A percentile compares a stretch with the other conserved stretches of the same genome.
These are phyloP conservation scores for Cyprinodon diabolis DNA, from an alignment of 2,797 vertebrate genomes.

Conservation along the genomic window DNA sequence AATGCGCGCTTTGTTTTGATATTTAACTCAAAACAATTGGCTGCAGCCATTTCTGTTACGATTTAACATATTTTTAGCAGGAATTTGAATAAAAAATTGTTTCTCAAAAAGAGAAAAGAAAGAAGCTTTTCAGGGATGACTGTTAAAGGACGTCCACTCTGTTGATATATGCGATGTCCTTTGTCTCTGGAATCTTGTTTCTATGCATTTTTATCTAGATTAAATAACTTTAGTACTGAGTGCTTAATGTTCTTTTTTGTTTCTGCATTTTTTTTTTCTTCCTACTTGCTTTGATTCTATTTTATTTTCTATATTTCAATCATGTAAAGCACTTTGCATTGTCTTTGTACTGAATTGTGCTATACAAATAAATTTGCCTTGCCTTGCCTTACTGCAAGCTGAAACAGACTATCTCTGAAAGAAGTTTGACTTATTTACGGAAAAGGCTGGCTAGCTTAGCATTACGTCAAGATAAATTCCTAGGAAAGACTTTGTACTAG, in stretches of 20 bases:
- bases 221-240: too few species aligned
- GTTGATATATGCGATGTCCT: neutral
- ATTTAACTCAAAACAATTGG: neutral
- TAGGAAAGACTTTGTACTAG: slow-evolving; percentile 8
- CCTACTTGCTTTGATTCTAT: too few species aligned
- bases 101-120: neutral
- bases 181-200: neutral
- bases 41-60: neutral
- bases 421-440: neutral
- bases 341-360: too few species aligned
- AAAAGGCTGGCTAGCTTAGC: neutral
- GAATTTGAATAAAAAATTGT: neutral
- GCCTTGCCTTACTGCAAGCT: neutral
- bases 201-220: neutral
- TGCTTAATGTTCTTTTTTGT: too few species aligned
- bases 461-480: slow-evolving; percentile 8
- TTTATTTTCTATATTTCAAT: too few species aligned
- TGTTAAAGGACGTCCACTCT: neutral
- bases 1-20: neutral
- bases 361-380: too few species aligned
- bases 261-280: too few species aligned
- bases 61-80: neutral
- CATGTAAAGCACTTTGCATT: too few species aligned
- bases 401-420: neutral
- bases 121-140: neutral